Evolutionary conservation across 2,888 invertebrate species (phyloP).

Genomic region (Diabrotica balteata): DNA sequence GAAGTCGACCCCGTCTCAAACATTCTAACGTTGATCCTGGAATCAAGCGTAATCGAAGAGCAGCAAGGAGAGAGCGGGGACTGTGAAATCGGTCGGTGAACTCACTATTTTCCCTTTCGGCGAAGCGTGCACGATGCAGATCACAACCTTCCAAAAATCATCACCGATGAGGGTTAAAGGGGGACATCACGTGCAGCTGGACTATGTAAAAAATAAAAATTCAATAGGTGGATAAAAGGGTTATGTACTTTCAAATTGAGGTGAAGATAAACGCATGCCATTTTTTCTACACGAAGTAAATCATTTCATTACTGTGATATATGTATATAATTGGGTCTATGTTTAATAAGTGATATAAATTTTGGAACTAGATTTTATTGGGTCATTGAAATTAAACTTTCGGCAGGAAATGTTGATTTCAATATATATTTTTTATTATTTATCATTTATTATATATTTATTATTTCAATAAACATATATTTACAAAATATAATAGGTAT

Average conservation of each 20-base stretch:
- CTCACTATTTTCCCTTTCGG: conserved; percentile 19
- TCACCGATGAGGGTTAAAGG: not conserved
- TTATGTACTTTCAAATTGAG: too few species aligned
- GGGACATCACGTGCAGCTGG: conserved; percentile 6
- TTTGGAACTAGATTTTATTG: too few species aligned
- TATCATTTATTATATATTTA: too few species aligned
- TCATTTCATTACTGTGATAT: not conserved
- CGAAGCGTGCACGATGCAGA: conserved; percentile 12
- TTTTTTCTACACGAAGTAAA: not conserved
- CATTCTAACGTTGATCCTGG: conserved; percentile 35
- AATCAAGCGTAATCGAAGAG: conserved; percentile 24
- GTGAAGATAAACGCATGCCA: not conserved
- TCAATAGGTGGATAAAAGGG: too few species aligned
- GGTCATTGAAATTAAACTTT: too few species aligned
- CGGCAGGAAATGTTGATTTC: too few species aligned
- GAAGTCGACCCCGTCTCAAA: conserved; percentile 25
- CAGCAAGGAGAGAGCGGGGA: conserved; percentile 12
- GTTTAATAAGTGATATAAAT: too few species aligned
- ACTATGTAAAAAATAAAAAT: not conserved
- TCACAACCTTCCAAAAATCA: conserved; percentile 13
- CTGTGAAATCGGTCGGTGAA: conserved; percentile 29
- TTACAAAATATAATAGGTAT: too few species aligned
- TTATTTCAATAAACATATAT: too few species aligned
- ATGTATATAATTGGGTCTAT: too few species aligned
- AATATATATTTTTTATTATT: too few species aligned